Conservation (phyloP, 2,797 vertebrate genomes). For the Cossypha dichroa region DNA sequence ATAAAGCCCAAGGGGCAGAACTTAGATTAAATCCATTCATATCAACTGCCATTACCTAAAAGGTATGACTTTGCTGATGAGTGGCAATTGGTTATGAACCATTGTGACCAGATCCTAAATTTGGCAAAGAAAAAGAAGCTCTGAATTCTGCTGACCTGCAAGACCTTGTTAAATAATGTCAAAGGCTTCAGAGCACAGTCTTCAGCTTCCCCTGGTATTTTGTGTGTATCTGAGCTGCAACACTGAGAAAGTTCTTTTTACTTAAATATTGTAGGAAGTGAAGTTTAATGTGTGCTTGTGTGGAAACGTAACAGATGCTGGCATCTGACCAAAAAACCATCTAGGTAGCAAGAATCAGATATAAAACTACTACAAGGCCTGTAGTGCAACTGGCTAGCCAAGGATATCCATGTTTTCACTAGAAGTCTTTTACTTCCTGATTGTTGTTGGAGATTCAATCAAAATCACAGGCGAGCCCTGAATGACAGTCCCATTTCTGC, state of each 20-base stretch:
- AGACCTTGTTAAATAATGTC: neutral
- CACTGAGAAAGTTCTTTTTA: neutral
- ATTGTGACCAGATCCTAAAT: neutral
- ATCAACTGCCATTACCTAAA: neutral
- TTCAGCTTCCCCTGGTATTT: neutral
- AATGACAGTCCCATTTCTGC: constrained; percentile 6
- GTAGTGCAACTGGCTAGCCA: neutral
- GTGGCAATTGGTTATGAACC: neutral
- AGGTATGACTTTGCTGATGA: neutral
- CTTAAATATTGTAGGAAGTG: neutral
- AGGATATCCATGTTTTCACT: neutral
- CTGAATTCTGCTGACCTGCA: neutral
- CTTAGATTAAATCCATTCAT: constrained; percentile 27
- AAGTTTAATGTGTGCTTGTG: neutral
- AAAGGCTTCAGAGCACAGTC: neutral
- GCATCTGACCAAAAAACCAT: neutral
- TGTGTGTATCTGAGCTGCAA: neutral
- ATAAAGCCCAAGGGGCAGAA: neutral
- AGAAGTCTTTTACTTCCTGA: neutral
- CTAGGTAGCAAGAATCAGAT: neutral
- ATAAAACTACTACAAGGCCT: neutral
- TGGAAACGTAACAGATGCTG: neutral
- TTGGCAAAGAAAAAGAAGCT: neutral
- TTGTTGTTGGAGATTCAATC: neutral
- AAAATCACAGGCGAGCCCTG: neutral